Base-by-base conservation (phyloP, 2,888 invertebrate genomes). In the Pantelozetes paolii region DNA sequence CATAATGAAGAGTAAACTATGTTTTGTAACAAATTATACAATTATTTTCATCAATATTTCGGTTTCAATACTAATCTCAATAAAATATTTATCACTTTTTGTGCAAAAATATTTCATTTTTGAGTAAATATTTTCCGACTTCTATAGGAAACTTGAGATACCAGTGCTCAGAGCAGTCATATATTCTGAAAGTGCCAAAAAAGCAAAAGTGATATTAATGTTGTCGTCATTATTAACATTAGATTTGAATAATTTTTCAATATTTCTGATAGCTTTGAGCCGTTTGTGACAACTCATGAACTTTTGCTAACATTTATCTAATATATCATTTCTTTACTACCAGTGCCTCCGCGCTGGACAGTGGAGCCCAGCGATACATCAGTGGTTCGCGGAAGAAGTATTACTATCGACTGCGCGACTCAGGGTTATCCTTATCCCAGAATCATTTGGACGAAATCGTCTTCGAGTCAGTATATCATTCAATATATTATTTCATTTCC, bases 311-410 rank as follows among this genome's bases (percentile, higher is more conserved):
- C 20, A 64, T 40, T 20, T 62, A 62, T 32, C 30, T 62, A 2
- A 64, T 64, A 20, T 64, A 64, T 57, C 69, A 69, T 15, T 45
- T 11, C 26, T 15, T 11, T 45, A 45, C 45, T 18, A 45, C 57
- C 40, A 78, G 80, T 80, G 70, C 79, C 79, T 42, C 79, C 80
- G 28, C 71, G 76, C 26, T 80, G 80, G 80, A 59, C 77, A 28
- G 77, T 79, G 36, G 80, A 80, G 72, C 80, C 80, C n/a, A 76
- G 75, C 8, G 79, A 80, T 67, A 76, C 77, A 13, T 77, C 77
- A 40, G 79, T 80, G 18, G 79, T 80, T 18, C 79, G 79, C 72
- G 80, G 80, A 15, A 74, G 72, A 72, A 75, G 75, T 70, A 72
- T 77, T 2, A 75, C 75, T 2, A 75, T 78, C 11, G 79, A 79